phyloP scores from a whole-genome alignment of 1,140 invertebrate genomes.

The Drosophila suzukii region DNA sequence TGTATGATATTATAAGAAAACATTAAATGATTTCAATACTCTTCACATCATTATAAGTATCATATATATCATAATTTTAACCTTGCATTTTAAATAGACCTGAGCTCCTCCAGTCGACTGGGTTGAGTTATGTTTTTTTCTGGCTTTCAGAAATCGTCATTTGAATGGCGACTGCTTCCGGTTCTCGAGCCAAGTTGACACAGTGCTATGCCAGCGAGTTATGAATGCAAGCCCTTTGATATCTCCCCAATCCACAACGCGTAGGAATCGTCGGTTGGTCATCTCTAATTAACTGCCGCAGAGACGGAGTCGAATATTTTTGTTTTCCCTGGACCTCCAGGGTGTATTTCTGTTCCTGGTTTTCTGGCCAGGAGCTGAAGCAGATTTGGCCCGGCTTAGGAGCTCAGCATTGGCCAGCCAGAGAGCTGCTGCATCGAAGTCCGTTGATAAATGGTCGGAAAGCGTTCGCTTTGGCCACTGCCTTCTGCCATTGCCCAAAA shows the following conservation, averaged over 20 bases:
- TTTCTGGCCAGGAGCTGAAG: slow-evolving; percentile 23
- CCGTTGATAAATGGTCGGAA: slow-evolving; percentile 58
- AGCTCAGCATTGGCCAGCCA: slow-evolving; percentile 17
- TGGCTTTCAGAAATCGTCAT: not conserved
- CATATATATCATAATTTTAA: no score
- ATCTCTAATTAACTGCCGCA: slow-evolving; percentile 54
- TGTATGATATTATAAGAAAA: not conserved
- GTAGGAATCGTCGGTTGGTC: not conserved
- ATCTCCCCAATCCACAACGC: not conserved
- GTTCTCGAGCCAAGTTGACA: not conserved
- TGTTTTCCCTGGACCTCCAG: not conserved
- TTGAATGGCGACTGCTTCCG: slow-evolving; percentile 1
- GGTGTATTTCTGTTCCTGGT: slow-evolving; percentile 5
- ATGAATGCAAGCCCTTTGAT: slow-evolving; percentile 38
- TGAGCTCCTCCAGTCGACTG: not conserved
- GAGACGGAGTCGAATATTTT: not conserved
- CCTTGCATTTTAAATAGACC: not conserved
- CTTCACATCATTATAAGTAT: no score
- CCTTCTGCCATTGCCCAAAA: slow-evolving; percentile 12
- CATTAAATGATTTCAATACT: no score
- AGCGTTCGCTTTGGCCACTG: slow-evolving; percentile 27
- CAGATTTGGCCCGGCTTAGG: slow-evolving; percentile 31
- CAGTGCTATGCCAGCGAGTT: not conserved
- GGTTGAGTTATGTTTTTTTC: not conserved
- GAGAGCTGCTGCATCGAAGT: slow-evolving; percentile 1